These are phyloP conservation scores for Cromileptes altivelis DNA, from an alignment of 2,113 vertebrate genomes.

Conservation along the genomic window DNA sequence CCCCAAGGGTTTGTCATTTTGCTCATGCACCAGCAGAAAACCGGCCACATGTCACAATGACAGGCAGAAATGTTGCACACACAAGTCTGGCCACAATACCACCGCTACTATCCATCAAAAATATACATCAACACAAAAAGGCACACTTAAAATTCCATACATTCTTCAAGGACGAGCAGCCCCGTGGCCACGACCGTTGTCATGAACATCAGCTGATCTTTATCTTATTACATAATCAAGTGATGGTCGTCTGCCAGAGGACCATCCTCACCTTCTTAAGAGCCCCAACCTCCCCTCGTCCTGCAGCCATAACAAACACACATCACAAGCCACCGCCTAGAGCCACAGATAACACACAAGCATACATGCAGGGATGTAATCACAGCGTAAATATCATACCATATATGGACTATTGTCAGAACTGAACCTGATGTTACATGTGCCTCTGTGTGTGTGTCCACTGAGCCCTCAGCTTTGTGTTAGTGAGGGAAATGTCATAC, in stretches of 20 bases:
- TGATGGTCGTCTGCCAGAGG: constrained; percentile 25
- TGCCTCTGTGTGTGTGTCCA: constrained; percentile 2
- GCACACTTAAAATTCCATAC: constrained; percentile 7
- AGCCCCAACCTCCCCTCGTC: constrained; percentile 48
- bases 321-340: not conserved
- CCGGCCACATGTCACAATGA: constrained; percentile 47
- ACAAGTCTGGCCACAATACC: constrained; percentile 20
- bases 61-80: constrained; percentile 26
- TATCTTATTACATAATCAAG: constrained; percentile 57
- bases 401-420: not conserved
- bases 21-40: constrained; percentile 83
- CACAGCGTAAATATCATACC: constrained; percentile 31
- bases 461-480: not conserved
- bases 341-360: constrained; percentile 23
- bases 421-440: not conserved
- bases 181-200: constrained; percentile 7
- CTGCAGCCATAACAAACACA: constrained; percentile 44
- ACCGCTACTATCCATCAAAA: not conserved
- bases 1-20: constrained; percentile 83
- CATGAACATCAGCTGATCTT: constrained; percentile 51
- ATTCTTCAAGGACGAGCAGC: constrained; percentile 24
- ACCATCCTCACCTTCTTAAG: constrained; percentile 48
- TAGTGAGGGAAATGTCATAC: constrained; percentile 41
- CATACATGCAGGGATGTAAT: constrained; percentile 25
- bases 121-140: constrained; percentile 4